phyloP scores from a whole-genome alignment of 1,140 invertebrate species.

The Lepidurus arcticus region DNA sequence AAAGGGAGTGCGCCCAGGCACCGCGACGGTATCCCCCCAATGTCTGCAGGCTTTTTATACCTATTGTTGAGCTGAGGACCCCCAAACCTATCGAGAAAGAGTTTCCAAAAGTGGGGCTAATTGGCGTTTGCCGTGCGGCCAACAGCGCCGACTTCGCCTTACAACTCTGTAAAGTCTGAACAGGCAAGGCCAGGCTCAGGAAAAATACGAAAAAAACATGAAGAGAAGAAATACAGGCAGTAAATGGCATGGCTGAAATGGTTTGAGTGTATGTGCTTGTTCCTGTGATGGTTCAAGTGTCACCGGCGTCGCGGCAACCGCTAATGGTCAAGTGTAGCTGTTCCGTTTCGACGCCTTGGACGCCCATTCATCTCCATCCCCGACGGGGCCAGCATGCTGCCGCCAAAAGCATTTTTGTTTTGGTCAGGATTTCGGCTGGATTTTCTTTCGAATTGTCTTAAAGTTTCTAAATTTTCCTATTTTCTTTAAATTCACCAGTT shows the following conservation, averaged over 20 bases:
- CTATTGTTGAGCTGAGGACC: neutral
- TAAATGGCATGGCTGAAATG: slow-evolving; percentile 2
- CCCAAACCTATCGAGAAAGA: neutral
- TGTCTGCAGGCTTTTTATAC: neutral
- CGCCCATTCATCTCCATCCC: slow-evolving; percentile 15
- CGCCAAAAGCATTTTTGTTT: neutral
- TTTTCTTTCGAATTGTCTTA: too few relatives aligned
- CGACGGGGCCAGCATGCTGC: neutral
- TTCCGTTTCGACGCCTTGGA: slow-evolving; percentile 8
- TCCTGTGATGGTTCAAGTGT: slow-evolving; percentile 18
- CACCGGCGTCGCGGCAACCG: neutral
- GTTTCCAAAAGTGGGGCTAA: neutral
- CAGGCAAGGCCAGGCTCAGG: neutral
- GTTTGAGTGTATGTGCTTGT: slow-evolving; percentile 21
- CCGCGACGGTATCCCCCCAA: neutral
- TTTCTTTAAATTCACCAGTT: too few relatives aligned
- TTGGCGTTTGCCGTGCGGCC: slow-evolving; percentile 7
- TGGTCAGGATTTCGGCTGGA: neutral
- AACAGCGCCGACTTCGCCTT: neutral
- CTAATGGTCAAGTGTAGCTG: slow-evolving; percentile 21
- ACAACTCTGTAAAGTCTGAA: neutral
- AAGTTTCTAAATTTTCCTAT: too few relatives aligned
- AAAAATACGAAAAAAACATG: neutral
- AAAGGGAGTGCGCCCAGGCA: neutral
- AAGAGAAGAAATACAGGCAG: neutral